Evolutionary conservation across 2,888 invertebrate genomes (phyloP).

Genomic region (Caenorhabditis doughertyi): DNA sequence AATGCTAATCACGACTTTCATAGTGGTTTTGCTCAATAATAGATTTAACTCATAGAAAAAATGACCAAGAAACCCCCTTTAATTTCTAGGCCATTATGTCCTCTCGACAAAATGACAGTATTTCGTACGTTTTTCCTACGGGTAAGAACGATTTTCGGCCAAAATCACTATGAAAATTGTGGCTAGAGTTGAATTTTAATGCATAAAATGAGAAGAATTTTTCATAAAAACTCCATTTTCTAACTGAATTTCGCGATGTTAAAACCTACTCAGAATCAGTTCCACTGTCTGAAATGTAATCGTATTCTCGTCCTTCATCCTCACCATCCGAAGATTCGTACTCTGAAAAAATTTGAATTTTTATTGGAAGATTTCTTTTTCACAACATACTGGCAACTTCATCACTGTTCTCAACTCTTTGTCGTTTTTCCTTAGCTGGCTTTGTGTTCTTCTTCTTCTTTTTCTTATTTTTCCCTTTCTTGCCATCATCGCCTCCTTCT

Average conservation of each 20-base stretch:
- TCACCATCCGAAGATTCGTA: conserved; percentile 82
- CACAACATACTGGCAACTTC: conserved; percentile 78
- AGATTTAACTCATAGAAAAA: no score
- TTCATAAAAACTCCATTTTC: background rate
- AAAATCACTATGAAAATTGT: no score
- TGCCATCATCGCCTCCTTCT: conserved; percentile 58
- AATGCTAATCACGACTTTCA: no score
- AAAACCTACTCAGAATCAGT: conserved; percentile 79
- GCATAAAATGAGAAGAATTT: no score
- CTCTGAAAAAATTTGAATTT: conserved; percentile 55
- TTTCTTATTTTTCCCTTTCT: conserved; percentile 51
- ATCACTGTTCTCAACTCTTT: conserved; percentile 79
- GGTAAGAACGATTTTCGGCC: no score
- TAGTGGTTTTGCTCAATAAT: no score
- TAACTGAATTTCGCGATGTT: background rate
- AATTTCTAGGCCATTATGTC: no score
- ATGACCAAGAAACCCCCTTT: no score
- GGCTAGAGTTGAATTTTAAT: no score
- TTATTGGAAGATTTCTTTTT: background rate
- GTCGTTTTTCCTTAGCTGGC: conserved; percentile 67
- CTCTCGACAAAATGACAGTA: no score
- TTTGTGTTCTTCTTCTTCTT: conserved; percentile 71
- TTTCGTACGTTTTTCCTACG: no score
- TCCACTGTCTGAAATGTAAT: conserved; percentile 82
- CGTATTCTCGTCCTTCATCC: conserved; percentile 82